Conservation (phyloP, 2,797 vertebrate genomes). For the Manis crassicaudata region DNA sequence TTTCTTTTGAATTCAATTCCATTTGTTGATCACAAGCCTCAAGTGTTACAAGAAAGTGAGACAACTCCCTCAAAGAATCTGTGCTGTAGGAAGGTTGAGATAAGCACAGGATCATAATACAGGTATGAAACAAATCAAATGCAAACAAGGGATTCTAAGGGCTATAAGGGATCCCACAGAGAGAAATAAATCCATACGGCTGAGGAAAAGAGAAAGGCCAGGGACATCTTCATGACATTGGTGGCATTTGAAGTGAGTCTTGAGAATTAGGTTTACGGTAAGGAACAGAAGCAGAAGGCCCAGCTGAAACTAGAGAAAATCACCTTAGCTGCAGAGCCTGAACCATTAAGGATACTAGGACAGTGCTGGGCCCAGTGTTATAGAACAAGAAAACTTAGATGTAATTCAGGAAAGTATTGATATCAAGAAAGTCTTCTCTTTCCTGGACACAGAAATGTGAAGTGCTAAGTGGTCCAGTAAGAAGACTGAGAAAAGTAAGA, state of each 20-base stretch:
- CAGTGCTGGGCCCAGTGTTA: background rate
- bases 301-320: background rate
- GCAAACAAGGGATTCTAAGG: background rate
- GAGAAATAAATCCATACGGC: background rate
- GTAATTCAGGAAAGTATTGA: background rate
- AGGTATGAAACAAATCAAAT: background rate
- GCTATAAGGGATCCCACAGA: background rate
- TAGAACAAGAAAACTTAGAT: background rate
- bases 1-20: background rate
- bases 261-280: background rate
- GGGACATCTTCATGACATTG: background rate
- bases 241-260: background rate
- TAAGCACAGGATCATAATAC: background rate
- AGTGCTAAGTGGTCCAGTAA: background rate
- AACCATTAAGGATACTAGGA: background rate
- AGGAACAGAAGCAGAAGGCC: background rate
- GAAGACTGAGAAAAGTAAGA: background rate
- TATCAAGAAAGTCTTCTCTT: background rate
- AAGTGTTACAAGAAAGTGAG: background rate
- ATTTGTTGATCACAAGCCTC: background rate
- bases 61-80: background rate
- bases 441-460: background rate
- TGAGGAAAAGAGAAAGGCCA: background rate
- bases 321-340: background rate
- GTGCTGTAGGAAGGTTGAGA: background rate